Base-by-base conservation (phyloP, 2,797 vertebrate genomes). In the Rhinoraja longicauda region DNA sequence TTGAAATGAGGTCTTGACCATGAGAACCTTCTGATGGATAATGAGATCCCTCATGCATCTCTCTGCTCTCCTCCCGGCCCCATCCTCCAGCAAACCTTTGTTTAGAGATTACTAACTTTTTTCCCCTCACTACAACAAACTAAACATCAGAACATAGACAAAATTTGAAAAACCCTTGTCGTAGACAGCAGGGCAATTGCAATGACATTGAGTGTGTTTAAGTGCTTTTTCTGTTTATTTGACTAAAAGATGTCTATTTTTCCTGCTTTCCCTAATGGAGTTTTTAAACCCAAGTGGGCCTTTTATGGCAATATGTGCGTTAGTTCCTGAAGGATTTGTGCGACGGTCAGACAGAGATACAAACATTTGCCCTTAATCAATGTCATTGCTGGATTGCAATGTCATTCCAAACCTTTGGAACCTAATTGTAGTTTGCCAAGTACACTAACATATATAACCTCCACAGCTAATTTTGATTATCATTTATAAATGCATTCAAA, bases 191-290 rank as follows among this genome's bases (percentile, higher is more conserved):
- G 90, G 90, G 90, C 90, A 75, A 73, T 53, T 91, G 67, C 70
- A 91, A 45, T 91, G 88, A 91, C 67, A 70, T 91, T 92, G 36
- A 95, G 93, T 93, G 95, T 94, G 94, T 94, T 95, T 95, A 95
- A 96, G 94, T 94, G 95, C 94, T 95, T 94, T 93, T 94, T 93
- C 2, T 95, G 95, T 96, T 96, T 96, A 95, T 96, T 96, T 96
- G 96, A 95, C 93, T 96, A 94, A 90, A 94, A 93, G 93, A 93
- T 93, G 94, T 94, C 95, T 94, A 93, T 95, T 96, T 95, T 95
- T 94, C 79, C 84, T 93, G 93, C 92, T 94, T 94, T 94, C 92
- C 94, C 78, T 95, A 93, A 94, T 93, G 94, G 94, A 93, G 93
- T 96, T 96, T 93, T 94, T 90, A 93, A 95, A 94, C 94, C 94